These are phyloP conservation scores for Opisthocomus hoazin DNA, from an alignment of 2,113 vertebrate genomes.

Conservation along the genomic window DNA sequence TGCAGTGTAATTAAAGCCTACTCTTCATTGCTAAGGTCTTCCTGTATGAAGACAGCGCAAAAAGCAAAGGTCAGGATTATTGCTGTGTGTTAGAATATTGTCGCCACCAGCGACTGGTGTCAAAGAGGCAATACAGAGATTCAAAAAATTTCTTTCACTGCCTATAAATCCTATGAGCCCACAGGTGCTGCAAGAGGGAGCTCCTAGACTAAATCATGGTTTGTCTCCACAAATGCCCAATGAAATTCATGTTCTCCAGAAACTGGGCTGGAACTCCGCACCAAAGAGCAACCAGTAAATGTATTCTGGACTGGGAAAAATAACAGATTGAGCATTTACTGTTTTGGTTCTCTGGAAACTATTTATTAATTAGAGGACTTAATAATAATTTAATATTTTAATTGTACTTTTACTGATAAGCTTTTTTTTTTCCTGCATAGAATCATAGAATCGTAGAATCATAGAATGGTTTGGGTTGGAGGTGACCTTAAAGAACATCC, in stretches of 20 bases:
- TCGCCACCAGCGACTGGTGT: not conserved
- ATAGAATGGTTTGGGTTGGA: no score
- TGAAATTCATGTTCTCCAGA: not conserved
- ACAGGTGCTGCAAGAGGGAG: not conserved
- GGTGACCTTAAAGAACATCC: no score
- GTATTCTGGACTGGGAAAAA: not conserved
- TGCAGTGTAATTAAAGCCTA: not conserved
- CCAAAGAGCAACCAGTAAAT: not conserved
- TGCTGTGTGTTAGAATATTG: not conserved
- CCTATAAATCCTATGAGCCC: not conserved
- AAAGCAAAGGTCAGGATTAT: not conserved
- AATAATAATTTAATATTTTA: not conserved
- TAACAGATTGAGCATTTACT: not conserved
- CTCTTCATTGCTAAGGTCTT: not conserved
- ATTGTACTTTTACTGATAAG: not conserved
- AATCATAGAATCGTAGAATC: no score
- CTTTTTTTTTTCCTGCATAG: not conserved
- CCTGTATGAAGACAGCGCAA: fast-evolving
- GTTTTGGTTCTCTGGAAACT: not conserved
- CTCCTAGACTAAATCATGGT: not conserved
- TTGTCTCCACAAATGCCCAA: not conserved
- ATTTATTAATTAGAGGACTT: not conserved
- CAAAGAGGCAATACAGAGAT: not conserved
- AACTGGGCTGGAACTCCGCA: not conserved
- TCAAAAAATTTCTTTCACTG: not conserved